These are phyloP conservation scores for Chrosomus eos DNA, from an alignment of 2,797 vertebrate species.

Conservation along the genomic window DNA sequence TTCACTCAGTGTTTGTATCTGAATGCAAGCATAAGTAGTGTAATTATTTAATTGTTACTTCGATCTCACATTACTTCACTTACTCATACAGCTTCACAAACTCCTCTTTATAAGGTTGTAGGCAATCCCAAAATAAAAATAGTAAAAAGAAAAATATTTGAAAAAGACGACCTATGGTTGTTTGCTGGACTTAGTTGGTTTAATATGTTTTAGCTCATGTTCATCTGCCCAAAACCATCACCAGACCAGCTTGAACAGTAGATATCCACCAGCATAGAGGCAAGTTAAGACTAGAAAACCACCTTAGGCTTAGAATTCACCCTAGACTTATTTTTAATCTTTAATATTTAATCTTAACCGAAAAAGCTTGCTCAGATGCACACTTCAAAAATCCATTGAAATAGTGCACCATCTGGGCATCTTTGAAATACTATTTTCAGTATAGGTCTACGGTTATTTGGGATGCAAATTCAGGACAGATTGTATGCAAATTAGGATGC, in stretches of 20 bases:
- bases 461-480: neutral
- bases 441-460: slow-evolving; percentile 1
- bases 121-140: too few relatives aligned
- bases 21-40: neutral
- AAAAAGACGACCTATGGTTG: neutral
- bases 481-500: slow-evolving; percentile 21
- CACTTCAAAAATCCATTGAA: neutral
- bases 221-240: neutral
- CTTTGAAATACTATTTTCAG: slow-evolving; percentile 8
- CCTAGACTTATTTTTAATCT: neutral
- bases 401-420: slow-evolving; percentile 3
- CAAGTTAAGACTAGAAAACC: neutral
- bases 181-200: neutral
- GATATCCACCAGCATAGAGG: neutral
- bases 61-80: neutral
- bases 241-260: neutral
- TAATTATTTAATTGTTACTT: neutral
- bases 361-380: neutral
- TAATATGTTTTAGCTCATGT: neutral
- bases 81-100: neutral
- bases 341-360: neutral
- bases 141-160: neutral
- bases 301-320: neutral
- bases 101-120: neutral
- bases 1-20: neutral